phyloP scores from a whole-genome alignment of 2,797 vertebrate species.

The Lycodopsis pacificus region DNA sequence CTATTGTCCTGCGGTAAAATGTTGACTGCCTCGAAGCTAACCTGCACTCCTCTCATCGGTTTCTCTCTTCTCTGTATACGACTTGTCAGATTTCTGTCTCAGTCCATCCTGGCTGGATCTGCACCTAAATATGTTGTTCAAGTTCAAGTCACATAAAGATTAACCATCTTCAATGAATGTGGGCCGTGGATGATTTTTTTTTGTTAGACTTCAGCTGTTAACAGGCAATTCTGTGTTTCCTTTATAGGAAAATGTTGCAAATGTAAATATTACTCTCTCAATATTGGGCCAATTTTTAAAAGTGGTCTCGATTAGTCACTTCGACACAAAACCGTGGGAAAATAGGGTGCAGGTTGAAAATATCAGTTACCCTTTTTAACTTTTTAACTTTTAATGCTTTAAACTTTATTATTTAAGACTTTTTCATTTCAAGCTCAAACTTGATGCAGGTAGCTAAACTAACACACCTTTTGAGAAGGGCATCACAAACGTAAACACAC shows the following conservation, averaged over 20 bases:
- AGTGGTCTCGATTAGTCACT: background rate
- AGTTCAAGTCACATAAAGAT: conserved; percentile 17
- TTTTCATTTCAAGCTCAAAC: background rate
- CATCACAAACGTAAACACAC: background rate
- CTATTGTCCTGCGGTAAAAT: conserved; percentile 29
- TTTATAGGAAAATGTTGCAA: background rate
- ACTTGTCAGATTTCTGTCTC: background rate
- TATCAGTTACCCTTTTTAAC: background rate
- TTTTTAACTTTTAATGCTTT: background rate
- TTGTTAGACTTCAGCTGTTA: conserved; percentile 2
- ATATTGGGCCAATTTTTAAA: background rate
- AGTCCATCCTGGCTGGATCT: background rate
- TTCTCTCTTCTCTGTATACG: background rate
- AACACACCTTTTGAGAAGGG: background rate
- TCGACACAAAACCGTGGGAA: background rate
- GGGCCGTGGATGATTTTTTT: background rate
- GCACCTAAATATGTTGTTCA: conserved; percentile 23
- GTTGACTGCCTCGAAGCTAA: conserved; percentile 41
- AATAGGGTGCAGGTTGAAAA: background rate
- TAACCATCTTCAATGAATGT: conserved; percentile 14
- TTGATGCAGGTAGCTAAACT: background rate
- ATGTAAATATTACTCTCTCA: background rate
- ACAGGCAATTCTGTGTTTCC: conserved; percentile 13
- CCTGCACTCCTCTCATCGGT: conserved; percentile 45
- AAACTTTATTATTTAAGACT: background rate